Evolutionary conservation across 2,797 vertebrate species (phyloP).

Genomic region (Sebastes variabilis): DNA sequence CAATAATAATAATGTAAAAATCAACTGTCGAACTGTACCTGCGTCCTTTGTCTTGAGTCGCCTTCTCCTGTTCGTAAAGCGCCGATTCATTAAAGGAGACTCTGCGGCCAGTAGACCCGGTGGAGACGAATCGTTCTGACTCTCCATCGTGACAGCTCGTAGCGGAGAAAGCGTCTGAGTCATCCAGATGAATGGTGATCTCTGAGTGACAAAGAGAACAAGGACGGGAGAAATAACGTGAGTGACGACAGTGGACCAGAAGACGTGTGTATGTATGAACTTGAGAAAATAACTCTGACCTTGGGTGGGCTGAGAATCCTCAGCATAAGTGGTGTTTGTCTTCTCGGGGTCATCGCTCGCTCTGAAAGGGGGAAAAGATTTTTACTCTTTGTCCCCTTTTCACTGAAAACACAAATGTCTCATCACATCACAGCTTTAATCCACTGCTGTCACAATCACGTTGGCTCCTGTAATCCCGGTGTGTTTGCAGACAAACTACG

Average conservation of each 20-base stretch:
- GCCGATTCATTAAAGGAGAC: conserved; percentile 97
- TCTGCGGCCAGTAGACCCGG: conserved; percentile 87
- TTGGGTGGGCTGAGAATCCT: conserved; percentile 90
- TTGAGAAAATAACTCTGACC: conserved; percentile 80
- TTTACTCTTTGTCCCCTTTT: background rate
- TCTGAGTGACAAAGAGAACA: conserved; percentile 76
- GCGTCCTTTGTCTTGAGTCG: conserved; percentile 91
- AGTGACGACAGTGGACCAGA: background rate
- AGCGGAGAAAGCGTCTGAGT: conserved; percentile 87
- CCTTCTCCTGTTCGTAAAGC: conserved; percentile 90
- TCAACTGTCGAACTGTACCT: conserved; percentile 77
- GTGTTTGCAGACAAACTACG: background rate
- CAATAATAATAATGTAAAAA: background rate
- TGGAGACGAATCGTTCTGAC: conserved; percentile 89
- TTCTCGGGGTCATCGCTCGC: conserved; percentile 96
- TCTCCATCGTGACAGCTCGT: conserved; percentile 87
- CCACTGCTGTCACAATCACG: background rate
- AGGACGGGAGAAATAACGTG: conserved; percentile 16
- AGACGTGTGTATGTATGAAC: background rate
- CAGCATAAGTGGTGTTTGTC: conserved; percentile 93
- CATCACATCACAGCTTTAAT: conserved; percentile 14
- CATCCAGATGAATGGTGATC: conserved; percentile 89
- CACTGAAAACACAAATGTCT: background rate
- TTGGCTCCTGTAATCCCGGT: background rate
- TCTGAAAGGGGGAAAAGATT: conserved; percentile 69